A percentile compares a stretch with the other conserved stretches of the same genome.
phyloP scores from a whole-genome alignment of 2,888 invertebrate genomes.

The Drosophila pseudotakahashii region DNA sequence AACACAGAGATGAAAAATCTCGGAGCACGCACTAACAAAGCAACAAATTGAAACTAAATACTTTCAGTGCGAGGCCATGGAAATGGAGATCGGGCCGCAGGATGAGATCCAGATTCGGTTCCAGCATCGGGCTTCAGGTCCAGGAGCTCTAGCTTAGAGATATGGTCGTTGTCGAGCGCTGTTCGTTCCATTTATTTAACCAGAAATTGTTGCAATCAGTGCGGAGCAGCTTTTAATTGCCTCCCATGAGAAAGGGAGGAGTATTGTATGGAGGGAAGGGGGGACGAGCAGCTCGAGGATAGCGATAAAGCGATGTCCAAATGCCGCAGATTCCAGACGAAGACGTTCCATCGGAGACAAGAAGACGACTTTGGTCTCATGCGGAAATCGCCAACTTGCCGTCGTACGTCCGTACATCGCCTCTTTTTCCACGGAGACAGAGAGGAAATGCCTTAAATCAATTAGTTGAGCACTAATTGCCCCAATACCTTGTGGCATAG shows the following conservation, averaged over 20 bases:
- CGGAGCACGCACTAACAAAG: slow-evolving; percentile 76
- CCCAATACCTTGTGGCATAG: slow-evolving; percentile 84
- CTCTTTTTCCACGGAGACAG: slow-evolving; percentile 57
- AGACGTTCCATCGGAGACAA: slow-evolving; percentile 61
- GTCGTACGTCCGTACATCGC: slow-evolving; percentile 7
- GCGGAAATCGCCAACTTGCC: slow-evolving; percentile 64
- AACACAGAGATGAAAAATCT: slow-evolving; percentile 70
- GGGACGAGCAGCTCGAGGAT: slow-evolving; percentile 19
- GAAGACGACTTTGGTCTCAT: slow-evolving; percentile 65
- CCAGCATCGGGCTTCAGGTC: slow-evolving; percentile 13
- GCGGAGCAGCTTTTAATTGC: slow-evolving; percentile 71
- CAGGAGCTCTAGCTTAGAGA: slow-evolving; percentile 42
- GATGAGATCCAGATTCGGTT: slow-evolving; percentile 42
- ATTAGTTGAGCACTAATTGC: slow-evolving; percentile 85
- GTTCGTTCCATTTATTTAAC: slow-evolving; percentile 72
- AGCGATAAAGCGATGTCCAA: slow-evolving; percentile 65
- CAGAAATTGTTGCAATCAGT: slow-evolving; percentile 80
- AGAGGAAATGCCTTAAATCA: slow-evolving; percentile 85
- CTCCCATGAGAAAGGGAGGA: slow-evolving; percentile 19
- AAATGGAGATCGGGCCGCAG: slow-evolving; percentile 52
- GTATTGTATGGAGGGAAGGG: slow-evolving; percentile 1
- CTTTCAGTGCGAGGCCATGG: slow-evolving; percentile 63
- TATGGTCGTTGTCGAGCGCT: slow-evolving; percentile 51
- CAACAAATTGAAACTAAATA: slow-evolving; percentile 84
- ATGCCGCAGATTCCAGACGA: slow-evolving; percentile 66